These are phyloP conservation scores for Araneus ventricosus DNA, from an alignment of 1,140 invertebrate species.

Conservation along the genomic window DNA sequence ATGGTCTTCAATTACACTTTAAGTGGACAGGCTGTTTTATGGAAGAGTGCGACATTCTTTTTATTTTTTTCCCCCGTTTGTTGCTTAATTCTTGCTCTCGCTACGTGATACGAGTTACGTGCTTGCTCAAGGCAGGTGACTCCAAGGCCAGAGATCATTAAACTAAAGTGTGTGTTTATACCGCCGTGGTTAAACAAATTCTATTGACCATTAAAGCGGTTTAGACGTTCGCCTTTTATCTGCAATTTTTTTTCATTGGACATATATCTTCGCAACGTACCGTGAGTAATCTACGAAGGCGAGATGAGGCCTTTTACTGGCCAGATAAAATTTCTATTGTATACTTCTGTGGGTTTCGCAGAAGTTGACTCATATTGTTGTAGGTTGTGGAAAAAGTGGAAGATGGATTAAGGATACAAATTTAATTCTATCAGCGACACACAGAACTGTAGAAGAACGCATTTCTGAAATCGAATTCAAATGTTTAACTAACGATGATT, in stretches of 20 bases:
- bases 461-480: too few species aligned
- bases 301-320: not conserved
- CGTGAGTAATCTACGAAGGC: slow-evolving; percentile 5
- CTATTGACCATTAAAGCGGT: slow-evolving; percentile 25
- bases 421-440: too few species aligned
- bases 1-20: slow-evolving; percentile 30
- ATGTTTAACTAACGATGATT: too few species aligned
- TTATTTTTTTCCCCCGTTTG: not conserved
- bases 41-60: slow-evolving; percentile 16
- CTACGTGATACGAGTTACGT: slow-evolving; percentile 29
- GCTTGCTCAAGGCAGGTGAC: slow-evolving; percentile 57
- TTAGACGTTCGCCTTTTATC: slow-evolving; percentile 26
- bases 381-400: not conserved
- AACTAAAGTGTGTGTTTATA: slow-evolving; percentile 68
- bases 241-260: not conserved
- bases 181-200: slow-evolving; percentile 57
- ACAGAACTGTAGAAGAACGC: too few species aligned
- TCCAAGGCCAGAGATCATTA: slow-evolving; percentile 66
- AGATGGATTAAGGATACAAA: too few species aligned
- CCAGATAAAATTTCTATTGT: not conserved
- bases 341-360: not conserved
- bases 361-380: not conserved
- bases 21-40: slow-evolving; percentile 37
- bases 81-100: not conserved
- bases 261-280: not conserved